phyloP scores from a whole-genome alignment of 2,113 vertebrate genomes.

The Bombycilla garrulus region DNA sequence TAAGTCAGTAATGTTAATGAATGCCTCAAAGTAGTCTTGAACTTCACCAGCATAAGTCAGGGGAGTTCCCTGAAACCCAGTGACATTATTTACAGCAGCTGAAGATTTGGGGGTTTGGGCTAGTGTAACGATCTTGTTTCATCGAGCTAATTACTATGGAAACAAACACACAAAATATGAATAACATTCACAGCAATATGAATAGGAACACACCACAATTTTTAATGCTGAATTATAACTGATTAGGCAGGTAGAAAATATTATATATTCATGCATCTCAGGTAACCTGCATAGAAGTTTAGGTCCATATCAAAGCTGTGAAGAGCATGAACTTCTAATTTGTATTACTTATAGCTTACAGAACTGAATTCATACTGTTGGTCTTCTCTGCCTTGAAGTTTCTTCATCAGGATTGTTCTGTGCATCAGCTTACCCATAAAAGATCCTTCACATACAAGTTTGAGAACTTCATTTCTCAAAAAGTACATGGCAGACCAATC shows the following conservation, averaged over 20 bases:
- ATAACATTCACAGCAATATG: neutral
- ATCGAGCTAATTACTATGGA: neutral
- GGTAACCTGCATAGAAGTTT: neutral
- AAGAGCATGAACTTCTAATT: neutral
- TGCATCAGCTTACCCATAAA: neutral
- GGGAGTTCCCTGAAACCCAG: neutral
- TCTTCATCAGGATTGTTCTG: neutral
- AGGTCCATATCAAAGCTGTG: neutral
- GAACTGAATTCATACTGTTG: neutral
- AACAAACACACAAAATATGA: neutral
- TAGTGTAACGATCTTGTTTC: neutral
- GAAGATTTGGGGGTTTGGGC: neutral
- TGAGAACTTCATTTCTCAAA: neutral
- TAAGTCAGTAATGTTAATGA: neutral
- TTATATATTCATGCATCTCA: neutral
- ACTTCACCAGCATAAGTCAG: neutral
- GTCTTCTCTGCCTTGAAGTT: neutral
- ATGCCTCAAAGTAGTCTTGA: neutral
- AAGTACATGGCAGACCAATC: neutral
- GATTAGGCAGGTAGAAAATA: neutral
- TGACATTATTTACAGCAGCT: neutral
- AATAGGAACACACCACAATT: neutral
- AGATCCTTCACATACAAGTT: neutral
- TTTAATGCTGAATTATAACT: neutral
- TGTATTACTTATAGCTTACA: neutral